Evolutionary conservation across 2,113 vertebrate genomes (phyloP).

Genomic region (Notothenia coriiceps): DNA sequence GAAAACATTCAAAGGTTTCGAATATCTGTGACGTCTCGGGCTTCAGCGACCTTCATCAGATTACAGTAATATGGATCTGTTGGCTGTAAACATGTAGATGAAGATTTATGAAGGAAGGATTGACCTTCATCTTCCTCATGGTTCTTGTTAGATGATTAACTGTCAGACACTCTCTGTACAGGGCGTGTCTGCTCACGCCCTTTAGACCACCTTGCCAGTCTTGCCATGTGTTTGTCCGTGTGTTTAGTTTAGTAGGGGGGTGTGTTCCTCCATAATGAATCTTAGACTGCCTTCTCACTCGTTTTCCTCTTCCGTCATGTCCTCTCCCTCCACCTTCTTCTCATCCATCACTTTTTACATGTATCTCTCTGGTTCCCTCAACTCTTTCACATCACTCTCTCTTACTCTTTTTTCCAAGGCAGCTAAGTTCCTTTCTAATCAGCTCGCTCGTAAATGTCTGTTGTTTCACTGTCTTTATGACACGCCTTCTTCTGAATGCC

Average conservation of each 20-base stretch:
- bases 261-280: slow-evolving; percentile 37
- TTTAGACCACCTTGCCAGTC: neutral
- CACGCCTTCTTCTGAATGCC: neutral
- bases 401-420: neutral
- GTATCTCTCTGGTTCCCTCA: neutral
- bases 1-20: no score
- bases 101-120: slow-evolving; percentile 25
- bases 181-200: slow-evolving; percentile 40
- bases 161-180: slow-evolving; percentile 3
- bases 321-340: slow-evolving; percentile 7
- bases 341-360: neutral
- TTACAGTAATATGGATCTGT: slow-evolving; percentile 17
- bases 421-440: neutral
- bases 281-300: slow-evolving; percentile 14
- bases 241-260: neutral
- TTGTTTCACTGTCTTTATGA: neutral
- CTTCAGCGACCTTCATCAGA: slow-evolving; percentile 7
- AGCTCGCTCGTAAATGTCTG: neutral
- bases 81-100: slow-evolving; percentile 38
- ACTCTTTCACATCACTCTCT: slow-evolving; percentile 5
- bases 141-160: slow-evolving; percentile 31
- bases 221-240: neutral
- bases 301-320: slow-evolving; percentile 13
- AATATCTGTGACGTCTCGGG: neutral
- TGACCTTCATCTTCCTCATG: slow-evolving; percentile 45